Percentiles rank a stretch among this genome's conserved stretches.
These are phyloP conservation scores for Bolinopsis microptera DNA, from an alignment of 37 sponge, comb jelly and placozoan genomes.

Conservation along the genomic window DNA sequence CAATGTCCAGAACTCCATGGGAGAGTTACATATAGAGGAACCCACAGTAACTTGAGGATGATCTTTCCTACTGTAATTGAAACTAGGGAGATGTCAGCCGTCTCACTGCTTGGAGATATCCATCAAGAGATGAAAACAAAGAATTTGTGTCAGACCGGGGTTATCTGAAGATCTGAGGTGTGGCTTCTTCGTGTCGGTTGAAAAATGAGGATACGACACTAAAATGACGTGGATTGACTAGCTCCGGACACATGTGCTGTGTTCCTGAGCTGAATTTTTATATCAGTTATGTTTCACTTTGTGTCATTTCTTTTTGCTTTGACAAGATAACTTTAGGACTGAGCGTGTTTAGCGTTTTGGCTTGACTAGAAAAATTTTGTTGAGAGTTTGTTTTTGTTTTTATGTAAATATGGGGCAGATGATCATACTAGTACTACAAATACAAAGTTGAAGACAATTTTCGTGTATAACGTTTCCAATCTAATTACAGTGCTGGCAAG, in stretches of 20 bases:
- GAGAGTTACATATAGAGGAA: not conserved
- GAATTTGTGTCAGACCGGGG: too few species aligned
- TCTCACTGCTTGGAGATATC: too few species aligned
- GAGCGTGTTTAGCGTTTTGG: not conserved
- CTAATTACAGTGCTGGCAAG: too few species aligned
- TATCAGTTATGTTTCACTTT: not conserved
- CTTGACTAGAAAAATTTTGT: not conserved
- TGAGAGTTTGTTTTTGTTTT: not conserved
- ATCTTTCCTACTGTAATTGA: not conserved
- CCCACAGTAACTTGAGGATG: not conserved
- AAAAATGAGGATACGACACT: too few species aligned
- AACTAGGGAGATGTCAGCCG: too few species aligned
- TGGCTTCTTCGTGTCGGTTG: too few species aligned
- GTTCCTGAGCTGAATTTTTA: too few species aligned
- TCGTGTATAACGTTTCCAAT: not conserved
- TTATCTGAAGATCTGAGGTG: too few species aligned
- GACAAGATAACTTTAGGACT: not conserved
- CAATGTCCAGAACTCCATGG: conserved; percentile 33
- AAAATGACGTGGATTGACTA: too few species aligned
- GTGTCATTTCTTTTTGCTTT: not conserved
- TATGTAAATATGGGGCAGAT: not conserved
- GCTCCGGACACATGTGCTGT: too few species aligned
- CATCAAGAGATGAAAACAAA: too few species aligned
- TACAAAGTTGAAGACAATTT: not conserved
- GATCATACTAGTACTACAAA: not conserved